These are phyloP conservation scores for Drosophila cyrtoloma DNA, from an alignment of 2,888 invertebrate genomes.

Conservation along the genomic window DNA sequence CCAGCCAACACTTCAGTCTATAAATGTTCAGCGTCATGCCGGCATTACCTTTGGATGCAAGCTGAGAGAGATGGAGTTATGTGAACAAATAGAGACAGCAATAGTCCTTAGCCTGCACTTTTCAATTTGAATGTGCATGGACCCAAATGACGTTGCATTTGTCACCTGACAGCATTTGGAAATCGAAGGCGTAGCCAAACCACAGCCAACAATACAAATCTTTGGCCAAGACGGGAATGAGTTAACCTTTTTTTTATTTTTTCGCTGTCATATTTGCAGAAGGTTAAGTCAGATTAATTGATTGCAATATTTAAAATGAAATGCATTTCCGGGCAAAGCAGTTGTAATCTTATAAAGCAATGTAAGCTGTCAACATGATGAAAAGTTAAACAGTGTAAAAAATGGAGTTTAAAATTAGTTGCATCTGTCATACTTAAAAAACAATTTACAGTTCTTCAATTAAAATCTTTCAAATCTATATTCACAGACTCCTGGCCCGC, in stretches of 20 bases:
- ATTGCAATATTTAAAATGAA: slow-evolving; percentile 11
- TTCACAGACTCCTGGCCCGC: slow-evolving; percentile 59
- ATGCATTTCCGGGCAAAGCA: slow-evolving; percentile 8
- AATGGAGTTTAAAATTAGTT: background rate
- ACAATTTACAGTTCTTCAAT: background rate
- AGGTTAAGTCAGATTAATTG: slow-evolving; percentile 12
- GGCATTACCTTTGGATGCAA: slow-evolving; percentile 37
- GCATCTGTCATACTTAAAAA: background rate
- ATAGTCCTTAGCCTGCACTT: slow-evolving; percentile 9
- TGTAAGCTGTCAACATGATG: background rate
- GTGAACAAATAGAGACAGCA: slow-evolving; percentile 6
- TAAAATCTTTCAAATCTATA: background rate
- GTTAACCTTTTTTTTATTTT: slow-evolving; percentile 48
- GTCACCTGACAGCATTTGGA: slow-evolving; percentile 50
- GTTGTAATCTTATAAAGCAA: background rate
- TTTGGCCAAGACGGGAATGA: slow-evolving; percentile 13
- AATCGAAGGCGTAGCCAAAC: slow-evolving; percentile 33
- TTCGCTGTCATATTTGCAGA: slow-evolving; percentile 13
- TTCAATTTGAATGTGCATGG: slow-evolving; percentile 53
- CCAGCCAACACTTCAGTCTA: slow-evolving; percentile 33
- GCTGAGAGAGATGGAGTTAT: slow-evolving; percentile 2
- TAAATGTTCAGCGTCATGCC: slow-evolving; percentile 45
- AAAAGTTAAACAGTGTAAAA: background rate
- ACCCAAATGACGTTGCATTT: slow-evolving; percentile 63
- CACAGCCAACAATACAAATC: slow-evolving; percentile 18